Percentiles rank a stretch among this genome's conserved stretches.
Conservation (phyloP, 2,113 vertebrate species). For the Coregonus clupeaformis region DNA sequence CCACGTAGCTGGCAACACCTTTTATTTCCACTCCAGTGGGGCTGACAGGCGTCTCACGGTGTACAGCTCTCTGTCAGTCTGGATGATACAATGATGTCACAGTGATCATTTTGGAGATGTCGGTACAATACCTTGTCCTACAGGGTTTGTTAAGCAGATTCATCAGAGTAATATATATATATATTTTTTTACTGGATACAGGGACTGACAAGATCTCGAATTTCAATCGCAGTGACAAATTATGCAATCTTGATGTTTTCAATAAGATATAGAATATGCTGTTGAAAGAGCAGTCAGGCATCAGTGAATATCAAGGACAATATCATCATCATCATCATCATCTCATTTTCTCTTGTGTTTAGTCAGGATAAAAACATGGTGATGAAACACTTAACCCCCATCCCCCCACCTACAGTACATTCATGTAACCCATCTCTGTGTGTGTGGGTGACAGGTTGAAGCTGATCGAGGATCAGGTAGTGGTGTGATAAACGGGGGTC, state of each 20-base stretch:
- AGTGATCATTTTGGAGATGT: conserved; percentile 1
- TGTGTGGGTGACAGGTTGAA: conserved; percentile 10
- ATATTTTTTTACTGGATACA: too few relatives aligned
- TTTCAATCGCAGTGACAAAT: not conserved
- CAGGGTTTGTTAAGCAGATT: too few relatives aligned
- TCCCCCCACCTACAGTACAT: not conserved
- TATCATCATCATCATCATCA: too few relatives aligned
- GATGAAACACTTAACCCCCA: not conserved
- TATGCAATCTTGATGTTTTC: not conserved
- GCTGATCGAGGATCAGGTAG: conserved; percentile 24
- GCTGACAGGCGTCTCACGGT: not conserved
- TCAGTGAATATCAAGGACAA: not conserved
- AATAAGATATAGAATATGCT: not conserved
- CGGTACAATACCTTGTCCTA: not conserved
- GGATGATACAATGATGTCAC: not conserved
- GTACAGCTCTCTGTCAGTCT: not conserved
- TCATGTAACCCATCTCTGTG: not conserved
- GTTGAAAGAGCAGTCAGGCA: not conserved
- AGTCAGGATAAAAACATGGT: not conserved
- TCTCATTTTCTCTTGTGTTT: not conserved
- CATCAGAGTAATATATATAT: too few relatives aligned
- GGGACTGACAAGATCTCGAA: too few relatives aligned
- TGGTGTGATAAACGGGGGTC: conserved; percentile 22
- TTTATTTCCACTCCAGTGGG: conserved; percentile 24
- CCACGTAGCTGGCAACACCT: conserved; percentile 7